Evolutionary conservation across 2,888 invertebrate species (phyloP), one percentile per base, ranked within the genome.

Genomic region (Lithodes maja): DNA sequence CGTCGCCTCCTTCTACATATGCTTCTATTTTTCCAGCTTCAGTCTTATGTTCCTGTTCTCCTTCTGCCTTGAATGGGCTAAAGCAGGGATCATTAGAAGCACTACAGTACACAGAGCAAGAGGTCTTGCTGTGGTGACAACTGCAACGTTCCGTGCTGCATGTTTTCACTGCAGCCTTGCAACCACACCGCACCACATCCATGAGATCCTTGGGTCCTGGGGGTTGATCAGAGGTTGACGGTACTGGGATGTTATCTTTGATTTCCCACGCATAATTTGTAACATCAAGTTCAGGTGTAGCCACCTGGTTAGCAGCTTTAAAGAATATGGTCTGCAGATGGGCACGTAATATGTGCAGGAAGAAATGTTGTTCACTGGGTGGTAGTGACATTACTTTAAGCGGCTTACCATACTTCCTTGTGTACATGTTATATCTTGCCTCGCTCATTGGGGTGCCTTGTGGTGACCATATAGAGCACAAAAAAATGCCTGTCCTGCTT

Each of bases 301-400:
- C 83, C 50, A 12, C 15, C 53, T 71, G n/a, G 83, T 83, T 71
- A 69, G 83, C 83, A 83, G 71, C 3, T 83, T 83, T 83, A 15
- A 71, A 49, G 9, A 83, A 17, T 33, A 33, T 33, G 33, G 71
- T 49, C 50, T 71, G 69, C 69, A 33, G 33, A 33, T 33, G 33
- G 33, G 33, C 33, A 33, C 33, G 33, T 33, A 33, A 33, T 33
- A 33, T 83, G 83, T 71, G 83, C 69, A 71, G 83, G 83, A 83
- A 83, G n/a, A 83, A 52, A 33, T 54, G 54, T 61, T n/a, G 71
- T 15, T n/a, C 9, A 71, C 15, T 9, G 9, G n/a, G 71, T 71
- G 71, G 71, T 71, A 71, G 71, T 33, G 71, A 69, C 83, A 69
- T 83, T 7, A 83, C 33, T n/a, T 83, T 69, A 69, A 83, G 69